Percentiles rank a stretch among this genome's conserved stretches.
phyloP scores from a whole-genome alignment of 2,113 vertebrate species.

The Malurus cyaneus region DNA sequence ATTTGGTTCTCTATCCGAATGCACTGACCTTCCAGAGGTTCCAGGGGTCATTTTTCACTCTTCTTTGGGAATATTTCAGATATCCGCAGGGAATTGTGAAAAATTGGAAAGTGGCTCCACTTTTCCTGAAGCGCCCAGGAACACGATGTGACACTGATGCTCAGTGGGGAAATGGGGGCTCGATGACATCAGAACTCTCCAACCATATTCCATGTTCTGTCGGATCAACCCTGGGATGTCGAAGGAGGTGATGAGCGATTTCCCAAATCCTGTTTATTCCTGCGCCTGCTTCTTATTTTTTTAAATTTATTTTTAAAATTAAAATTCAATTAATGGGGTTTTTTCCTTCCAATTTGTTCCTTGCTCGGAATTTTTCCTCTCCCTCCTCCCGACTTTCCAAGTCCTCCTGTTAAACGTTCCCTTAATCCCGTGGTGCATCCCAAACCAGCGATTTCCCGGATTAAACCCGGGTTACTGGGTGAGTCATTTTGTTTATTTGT shows the following conservation, averaged over 20 bases:
- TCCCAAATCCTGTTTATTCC: neutral
- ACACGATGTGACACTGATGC: accelerated
- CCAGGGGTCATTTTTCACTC: neutral
- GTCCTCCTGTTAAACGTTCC: neutral
- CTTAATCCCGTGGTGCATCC: neutral
- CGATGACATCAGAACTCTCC: neutral
- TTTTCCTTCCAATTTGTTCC: no score
- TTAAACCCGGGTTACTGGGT: neutral
- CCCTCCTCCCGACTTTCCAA: neutral
- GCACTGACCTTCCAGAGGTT: neutral
- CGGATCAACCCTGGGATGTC: neutral
- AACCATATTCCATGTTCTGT: neutral
- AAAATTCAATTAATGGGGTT: no score
- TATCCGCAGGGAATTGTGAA: neutral
- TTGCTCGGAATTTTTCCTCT: neutral
- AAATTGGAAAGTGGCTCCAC: neutral
- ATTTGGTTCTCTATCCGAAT: no score
- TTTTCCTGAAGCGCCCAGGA: neutral
- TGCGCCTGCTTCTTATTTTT: neutral
- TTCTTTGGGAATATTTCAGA: neutral
- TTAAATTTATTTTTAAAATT: no score
- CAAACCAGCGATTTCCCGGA: neutral
- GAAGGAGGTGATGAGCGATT: neutral
- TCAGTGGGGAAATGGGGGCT: neutral
- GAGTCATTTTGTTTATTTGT: neutral